Conservation (phyloP, 2,888 invertebrate genomes). For the Crossocerus cetratus region DNA sequence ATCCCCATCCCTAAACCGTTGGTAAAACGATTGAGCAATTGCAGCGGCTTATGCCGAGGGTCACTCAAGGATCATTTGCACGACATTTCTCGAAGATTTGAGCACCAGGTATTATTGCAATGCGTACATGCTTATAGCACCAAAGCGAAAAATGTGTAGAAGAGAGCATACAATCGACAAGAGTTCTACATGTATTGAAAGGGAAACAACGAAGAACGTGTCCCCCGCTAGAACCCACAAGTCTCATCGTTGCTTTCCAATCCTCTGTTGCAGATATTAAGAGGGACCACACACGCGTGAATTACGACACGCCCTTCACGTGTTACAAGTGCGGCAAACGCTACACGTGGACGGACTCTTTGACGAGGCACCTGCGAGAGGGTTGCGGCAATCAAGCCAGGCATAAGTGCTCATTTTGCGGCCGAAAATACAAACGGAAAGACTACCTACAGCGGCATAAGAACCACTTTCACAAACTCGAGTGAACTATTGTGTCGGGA, state of each 20-base stretch:
- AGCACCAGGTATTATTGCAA: too few species aligned
- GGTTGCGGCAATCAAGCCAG: slow-evolving; percentile 64
- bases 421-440: slow-evolving; percentile 70
- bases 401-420: slow-evolving; percentile 66
- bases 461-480: slow-evolving; percentile 52
- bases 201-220: not conserved
- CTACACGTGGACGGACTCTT: slow-evolving; percentile 71
- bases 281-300: slow-evolving; percentile 59
- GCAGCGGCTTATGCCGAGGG: too few species aligned
- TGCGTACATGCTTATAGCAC: too few species aligned
- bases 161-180: too few species aligned
- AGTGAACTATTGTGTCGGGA: slow-evolving; percentile 9
- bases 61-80: too few species aligned
- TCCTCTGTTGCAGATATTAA: slow-evolving; percentile 60
- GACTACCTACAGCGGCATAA: slow-evolving; percentile 67
- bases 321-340: slow-evolving; percentile 70
- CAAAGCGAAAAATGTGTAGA: too few species aligned
- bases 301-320: slow-evolving; percentile 60
- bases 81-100: too few species aligned
- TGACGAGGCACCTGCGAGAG: slow-evolving; percentile 68
- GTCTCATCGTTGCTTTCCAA: slow-evolving; percentile 43
- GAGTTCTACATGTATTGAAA: too few species aligned
- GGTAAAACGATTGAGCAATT: too few species aligned
- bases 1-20: too few species aligned
- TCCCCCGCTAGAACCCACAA: slow-evolving; percentile 4